Percentiles rank a stretch among this genome's conserved stretches.
These are phyloP conservation scores for Bombycilla garrulus DNA, from an alignment of 2,113 vertebrate species.

Conservation along the genomic window DNA sequence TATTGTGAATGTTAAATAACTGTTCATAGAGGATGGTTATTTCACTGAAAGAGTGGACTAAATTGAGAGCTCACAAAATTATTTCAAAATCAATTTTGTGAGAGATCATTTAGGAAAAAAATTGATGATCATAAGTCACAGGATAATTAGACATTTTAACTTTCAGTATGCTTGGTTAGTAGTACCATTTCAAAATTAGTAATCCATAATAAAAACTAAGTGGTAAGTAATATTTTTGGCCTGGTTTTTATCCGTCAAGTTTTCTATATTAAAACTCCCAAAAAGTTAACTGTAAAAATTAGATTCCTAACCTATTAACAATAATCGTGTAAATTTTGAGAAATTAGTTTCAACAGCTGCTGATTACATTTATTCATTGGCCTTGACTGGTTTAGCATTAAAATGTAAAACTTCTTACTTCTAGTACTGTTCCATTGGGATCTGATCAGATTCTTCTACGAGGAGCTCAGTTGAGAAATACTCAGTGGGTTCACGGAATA, in stretches of 20 bases:
- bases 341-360: neutral
- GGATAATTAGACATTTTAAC: neutral
- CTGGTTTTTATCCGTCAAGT: neutral
- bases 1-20: neutral
- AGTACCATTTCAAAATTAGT: neutral
- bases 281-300: neutral
- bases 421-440: slow-evolving; percentile 88
- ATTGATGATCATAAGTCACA: neutral
- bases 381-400: neutral
- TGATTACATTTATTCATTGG: neutral
- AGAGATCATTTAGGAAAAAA: neutral
- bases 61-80: neutral
- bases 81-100: neutral
- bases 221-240: neutral
- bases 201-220: neutral
- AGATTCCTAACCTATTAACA: neutral
- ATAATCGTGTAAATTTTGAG: neutral
- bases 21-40: neutral
- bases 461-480: slow-evolving; percentile 96
- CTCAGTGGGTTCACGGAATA: slow-evolving; percentile 95
- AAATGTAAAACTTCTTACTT: slow-evolving; percentile 4
- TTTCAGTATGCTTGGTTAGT: neutral
- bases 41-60: neutral
- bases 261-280: neutral
- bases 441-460: slow-evolving; percentile 96